A percentile compares a stretch with the other conserved stretches of the same genome.
Evolutionary conservation across 1,140 invertebrate genomes (phyloP).

Genomic region (Ceratosolen fusciceps): DNA sequence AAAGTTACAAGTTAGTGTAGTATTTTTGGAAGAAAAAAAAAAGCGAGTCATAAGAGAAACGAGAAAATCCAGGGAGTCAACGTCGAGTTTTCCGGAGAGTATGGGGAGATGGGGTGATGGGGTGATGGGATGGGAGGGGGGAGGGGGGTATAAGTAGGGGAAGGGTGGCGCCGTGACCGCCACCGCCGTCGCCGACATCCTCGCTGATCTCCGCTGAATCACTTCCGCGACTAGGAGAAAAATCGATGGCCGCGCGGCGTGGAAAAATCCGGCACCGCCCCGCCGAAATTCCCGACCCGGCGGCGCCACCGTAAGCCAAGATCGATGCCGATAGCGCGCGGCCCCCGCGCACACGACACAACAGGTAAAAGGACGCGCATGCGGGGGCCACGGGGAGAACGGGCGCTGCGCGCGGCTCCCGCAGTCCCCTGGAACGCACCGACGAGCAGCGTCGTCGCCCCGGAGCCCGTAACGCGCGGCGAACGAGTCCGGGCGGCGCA

Average conservation of each 20-base stretch:
- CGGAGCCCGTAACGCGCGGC: neutral
- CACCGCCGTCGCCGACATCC: neutral
- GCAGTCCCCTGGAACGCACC: neutral
- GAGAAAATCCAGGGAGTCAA: too few species aligned
- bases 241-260: neutral
- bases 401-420: neutral
- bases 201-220: neutral
- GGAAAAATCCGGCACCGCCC: constrained; percentile 11
- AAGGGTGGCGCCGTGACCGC: neutral
- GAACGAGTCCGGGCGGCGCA: constrained; percentile 15
- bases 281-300: neutral
- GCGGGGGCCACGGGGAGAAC: constrained; percentile 1
- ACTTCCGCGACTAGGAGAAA: neutral
- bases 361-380: constrained; percentile 38
- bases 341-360: constrained; percentile 31
- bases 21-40: too few species aligned
- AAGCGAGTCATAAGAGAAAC: too few species aligned
- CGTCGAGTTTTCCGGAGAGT: too few species aligned
- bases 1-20: too few species aligned
- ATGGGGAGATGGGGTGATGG: too few species aligned
- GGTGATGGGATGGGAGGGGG: too few species aligned
- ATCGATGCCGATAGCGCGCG: neutral
- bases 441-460: too few species aligned
- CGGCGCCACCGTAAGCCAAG: too few species aligned
- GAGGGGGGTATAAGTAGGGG: neutral